Base-by-base conservation (phyloP, 2,888 invertebrate genomes). In the Neuroscelio doddi region DNA sequence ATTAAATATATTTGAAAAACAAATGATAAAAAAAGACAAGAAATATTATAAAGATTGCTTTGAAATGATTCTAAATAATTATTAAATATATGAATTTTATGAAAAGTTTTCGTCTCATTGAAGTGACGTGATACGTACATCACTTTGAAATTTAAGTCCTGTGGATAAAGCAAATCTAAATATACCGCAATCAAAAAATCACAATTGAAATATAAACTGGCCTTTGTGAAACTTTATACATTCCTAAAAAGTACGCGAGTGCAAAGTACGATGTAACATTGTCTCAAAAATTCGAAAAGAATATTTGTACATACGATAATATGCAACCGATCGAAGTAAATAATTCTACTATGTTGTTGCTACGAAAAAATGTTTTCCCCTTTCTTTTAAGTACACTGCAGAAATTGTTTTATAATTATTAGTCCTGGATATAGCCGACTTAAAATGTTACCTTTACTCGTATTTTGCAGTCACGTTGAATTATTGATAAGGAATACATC, bases 401-500 rank as follows among this genome's bases (percentile, higher is more conserved):
- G 45, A 30, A 38, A 21, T 34, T 38, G 27, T 36, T 16, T 32
- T 34, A 30, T 58, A 47, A 12, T 41, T 14, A n/a, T 38, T 7
- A 16, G 15, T n/a, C 1, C 12, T n/a, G 38, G 4, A 45, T 26
- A 16, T 27, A 17, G 16, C 24, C 30, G 30, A 4, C 17, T 7
- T 24, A 32, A 12, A 32, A 26, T 34, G 12, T 15, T 24, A 14
- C 21, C 9, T 34, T 36, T 12, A n/a, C 42, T 2, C 21, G 12
- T 41, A 39, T 42, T 58, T 59, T 41, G 56, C 59, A 49, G 49
- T 56, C 56, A 30, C 36, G 9, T 55, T 16, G 38, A 17, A 56
- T 39, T 41, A 63, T 14, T 44, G 63, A 52, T 12, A 61, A 41
- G 44, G 62, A 59, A 45, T 52, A 56, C 61, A 68, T 58, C 46